Percentiles rank a stretch among this genome's conserved stretches.
These are phyloP conservation scores for Hydrocynus forskahlii DNA, from an alignment of 2,797 vertebrate genomes.

Conservation along the genomic window DNA sequence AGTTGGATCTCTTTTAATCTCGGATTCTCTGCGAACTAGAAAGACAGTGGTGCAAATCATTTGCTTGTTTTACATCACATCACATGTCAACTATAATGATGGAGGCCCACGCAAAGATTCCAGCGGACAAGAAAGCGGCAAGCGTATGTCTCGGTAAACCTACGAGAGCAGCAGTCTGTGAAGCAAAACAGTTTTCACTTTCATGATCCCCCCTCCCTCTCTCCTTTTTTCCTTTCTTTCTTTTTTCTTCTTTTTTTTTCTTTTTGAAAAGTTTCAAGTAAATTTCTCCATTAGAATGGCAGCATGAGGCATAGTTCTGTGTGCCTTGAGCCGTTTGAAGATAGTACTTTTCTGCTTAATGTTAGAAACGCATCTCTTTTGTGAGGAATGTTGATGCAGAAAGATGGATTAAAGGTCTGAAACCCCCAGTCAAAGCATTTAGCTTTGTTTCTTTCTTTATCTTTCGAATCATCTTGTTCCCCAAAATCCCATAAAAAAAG, in stretches of 20 bases:
- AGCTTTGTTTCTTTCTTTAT: conserved; percentile 6
- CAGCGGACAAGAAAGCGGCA: conserved; percentile 63
- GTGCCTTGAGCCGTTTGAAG: conserved; percentile 65
- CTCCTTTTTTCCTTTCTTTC: conserved; percentile 41
- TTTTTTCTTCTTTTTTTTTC: conserved; percentile 49
- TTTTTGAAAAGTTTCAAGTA: conserved; percentile 66
- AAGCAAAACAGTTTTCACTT: conserved; percentile 68
- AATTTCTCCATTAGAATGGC: conserved; percentile 72
- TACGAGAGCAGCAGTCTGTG: conserved; percentile 71
- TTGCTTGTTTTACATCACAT: conserved; percentile 72
- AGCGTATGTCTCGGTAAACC: conserved; percentile 68
- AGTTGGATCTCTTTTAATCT: conserved; percentile 64
- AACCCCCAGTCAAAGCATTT: neutral
- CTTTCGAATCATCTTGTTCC: neutral
- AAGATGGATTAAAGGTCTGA: conserved; percentile 60
- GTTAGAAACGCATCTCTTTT: conserved; percentile 57
- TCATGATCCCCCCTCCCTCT: conserved; percentile 49
- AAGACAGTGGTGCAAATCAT: conserved; percentile 65
- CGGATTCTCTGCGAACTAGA: conserved; percentile 58
- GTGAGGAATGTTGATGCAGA: conserved; percentile 55
- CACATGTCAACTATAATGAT: conserved; percentile 76
- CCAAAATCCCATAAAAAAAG: neutral
- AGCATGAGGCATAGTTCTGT: conserved; percentile 61
- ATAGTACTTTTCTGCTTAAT: conserved; percentile 56
- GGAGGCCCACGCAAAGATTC: conserved; percentile 69